Evolutionary conservation across 2,797 vertebrate genomes (phyloP).

Genomic region (Poeciliopsis paucimaculata): DNA sequence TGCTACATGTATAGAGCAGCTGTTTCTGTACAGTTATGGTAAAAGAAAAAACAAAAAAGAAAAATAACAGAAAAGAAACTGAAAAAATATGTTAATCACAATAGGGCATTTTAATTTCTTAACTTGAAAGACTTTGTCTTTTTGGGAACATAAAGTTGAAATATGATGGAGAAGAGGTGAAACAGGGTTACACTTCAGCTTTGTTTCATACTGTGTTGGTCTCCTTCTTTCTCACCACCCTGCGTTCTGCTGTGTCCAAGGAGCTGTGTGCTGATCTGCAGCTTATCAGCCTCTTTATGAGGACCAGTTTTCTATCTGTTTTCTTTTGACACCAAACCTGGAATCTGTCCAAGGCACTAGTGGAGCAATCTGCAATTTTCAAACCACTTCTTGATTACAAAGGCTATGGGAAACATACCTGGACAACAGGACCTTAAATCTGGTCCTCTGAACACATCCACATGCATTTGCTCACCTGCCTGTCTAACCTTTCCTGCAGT

Average conservation of each 20-base stretch:
- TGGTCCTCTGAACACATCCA: neutral
- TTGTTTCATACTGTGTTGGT: neutral
- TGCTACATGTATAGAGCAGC: neutral
- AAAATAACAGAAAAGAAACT: neutral
- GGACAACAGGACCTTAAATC: neutral
- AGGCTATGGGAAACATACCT: neutral
- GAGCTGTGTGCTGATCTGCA: neutral
- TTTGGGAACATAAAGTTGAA: neutral
- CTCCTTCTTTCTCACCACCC: neutral
- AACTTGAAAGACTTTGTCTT: neutral
- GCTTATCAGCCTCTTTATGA: neutral
- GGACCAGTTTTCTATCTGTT: neutral
- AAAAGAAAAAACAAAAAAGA: neutral
- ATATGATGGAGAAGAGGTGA: neutral
- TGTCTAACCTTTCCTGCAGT: neutral
- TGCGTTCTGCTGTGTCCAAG: neutral
- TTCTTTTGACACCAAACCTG: neutral
- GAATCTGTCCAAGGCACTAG: neutral
- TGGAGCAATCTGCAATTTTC: neutral
- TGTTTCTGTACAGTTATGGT: neutral
- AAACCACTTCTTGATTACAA: neutral
- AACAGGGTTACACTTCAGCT: neutral
- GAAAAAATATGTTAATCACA: neutral
- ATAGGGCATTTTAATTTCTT: neutral
- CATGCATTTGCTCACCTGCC: neutral